phyloP scores from a whole-genome alignment of 2,113 vertebrate genomes.

The Psilopsiagon aymara region DNA sequence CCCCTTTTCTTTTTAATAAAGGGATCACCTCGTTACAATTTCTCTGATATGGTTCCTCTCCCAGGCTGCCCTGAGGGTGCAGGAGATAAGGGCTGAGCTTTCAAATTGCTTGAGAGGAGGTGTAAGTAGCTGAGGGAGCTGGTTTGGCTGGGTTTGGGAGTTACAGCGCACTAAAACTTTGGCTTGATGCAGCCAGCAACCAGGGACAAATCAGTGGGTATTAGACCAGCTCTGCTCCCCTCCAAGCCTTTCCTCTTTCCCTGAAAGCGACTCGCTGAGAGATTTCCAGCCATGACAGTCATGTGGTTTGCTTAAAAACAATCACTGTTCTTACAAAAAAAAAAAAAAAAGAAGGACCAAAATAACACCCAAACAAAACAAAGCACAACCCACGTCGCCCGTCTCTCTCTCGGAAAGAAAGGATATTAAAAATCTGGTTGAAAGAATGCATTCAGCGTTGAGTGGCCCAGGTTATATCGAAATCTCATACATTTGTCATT shows the following conservation, averaged over 20 bases:
- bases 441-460: conserved; percentile 33
- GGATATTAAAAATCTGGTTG: neutral
- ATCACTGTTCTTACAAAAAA: neutral
- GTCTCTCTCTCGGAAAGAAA: neutral
- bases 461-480: conserved; percentile 34
- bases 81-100: conserved; percentile 52
- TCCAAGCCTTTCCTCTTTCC: neutral
- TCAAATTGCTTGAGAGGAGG: neutral
- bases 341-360: neutral
- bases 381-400: neutral
- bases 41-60: neutral
- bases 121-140: conserved; percentile 27
- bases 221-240: neutral
- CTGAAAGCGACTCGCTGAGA: conserved; percentile 34
- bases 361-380: neutral
- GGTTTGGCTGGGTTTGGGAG: conserved; percentile 31
- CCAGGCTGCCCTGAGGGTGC: conserved; percentile 42
- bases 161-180: conserved; percentile 54
- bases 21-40: neutral
- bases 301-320: neutral
- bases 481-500: neutral
- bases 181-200: neutral
- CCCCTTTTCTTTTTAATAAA: conserved; percentile 1
- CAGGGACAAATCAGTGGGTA: neutral
- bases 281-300: neutral